Percentiles rank a stretch among this genome's conserved stretches.
These are phyloP conservation scores for Orthonevra nobilis DNA, from an alignment of 2,888 invertebrate genomes.

Conservation along the genomic window DNA sequence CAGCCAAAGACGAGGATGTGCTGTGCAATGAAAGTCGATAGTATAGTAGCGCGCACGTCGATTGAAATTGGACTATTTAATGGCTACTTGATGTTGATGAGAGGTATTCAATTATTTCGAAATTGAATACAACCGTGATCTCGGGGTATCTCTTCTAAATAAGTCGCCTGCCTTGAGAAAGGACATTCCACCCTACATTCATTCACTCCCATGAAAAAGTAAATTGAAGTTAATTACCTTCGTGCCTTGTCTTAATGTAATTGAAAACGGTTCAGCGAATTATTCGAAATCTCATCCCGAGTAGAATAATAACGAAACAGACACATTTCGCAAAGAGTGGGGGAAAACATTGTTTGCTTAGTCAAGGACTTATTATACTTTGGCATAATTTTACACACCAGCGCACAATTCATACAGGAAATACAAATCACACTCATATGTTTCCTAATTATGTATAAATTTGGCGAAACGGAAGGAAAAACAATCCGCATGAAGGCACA, in stretches of 20 bases:
- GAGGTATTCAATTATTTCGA: constrained; percentile 42
- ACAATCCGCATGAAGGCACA: constrained; percentile 6
- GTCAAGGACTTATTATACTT: constrained; percentile 28
- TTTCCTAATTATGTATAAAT: too few relatives aligned
- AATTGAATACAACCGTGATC: constrained; percentile 40
- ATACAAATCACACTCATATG: too few relatives aligned
- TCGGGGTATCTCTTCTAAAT: not conserved
- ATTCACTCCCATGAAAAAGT: not conserved
- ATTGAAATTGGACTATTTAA: constrained; percentile 41
- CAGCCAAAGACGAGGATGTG: too few relatives aligned
- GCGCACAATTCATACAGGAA: too few relatives aligned
- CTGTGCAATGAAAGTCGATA: constrained; percentile 17
- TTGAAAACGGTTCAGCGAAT: not conserved
- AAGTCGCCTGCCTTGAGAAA: too few relatives aligned
- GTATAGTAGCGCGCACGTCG: constrained; percentile 19
- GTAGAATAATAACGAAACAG: too few relatives aligned
- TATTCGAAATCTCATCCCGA: too few relatives aligned
- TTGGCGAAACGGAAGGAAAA: too few relatives aligned
- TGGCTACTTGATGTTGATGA: constrained; percentile 42
- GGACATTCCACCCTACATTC: not conserved
- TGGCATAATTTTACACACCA: too few relatives aligned
- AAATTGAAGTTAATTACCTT: too few relatives aligned
- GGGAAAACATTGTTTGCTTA: too few relatives aligned
- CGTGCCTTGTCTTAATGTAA: not conserved
- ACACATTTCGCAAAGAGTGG: too few relatives aligned